Conservation (phyloP, 1,140 invertebrate genomes). For the Zaprionus taronus region DNA sequence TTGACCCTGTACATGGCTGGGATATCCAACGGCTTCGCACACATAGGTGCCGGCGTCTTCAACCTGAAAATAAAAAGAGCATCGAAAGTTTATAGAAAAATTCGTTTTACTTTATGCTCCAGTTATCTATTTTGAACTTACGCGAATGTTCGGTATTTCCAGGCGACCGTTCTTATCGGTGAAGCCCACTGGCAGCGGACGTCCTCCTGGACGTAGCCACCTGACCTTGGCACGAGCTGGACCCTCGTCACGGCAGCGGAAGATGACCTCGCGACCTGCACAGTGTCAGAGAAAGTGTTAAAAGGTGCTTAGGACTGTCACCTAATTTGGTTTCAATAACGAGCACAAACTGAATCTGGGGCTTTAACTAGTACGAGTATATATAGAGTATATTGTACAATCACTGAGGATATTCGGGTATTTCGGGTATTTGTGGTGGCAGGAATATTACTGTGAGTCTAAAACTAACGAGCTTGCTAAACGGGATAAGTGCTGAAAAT, state of each 20-base stretch:
- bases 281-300: conserved; percentile 24
- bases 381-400: neutral
- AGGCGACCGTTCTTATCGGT: conserved; percentile 90
- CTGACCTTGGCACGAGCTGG: conserved; percentile 89
- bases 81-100: conserved; percentile 26
- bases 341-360: neutral
- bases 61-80: conserved; percentile 85
- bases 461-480: conserved; percentile 33
- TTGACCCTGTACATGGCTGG: conserved; percentile 84
- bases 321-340: neutral
- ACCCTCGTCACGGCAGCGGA: conserved; percentile 96
- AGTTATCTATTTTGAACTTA: conserved; percentile 72
- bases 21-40: conserved; percentile 91
- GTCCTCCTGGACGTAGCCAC: conserved; percentile 90
- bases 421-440: conserved; percentile 1
- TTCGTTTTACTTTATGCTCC: neutral
- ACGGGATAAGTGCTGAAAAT: conserved; percentile 30
- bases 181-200: conserved; percentile 89
- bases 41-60: conserved; percentile 92
- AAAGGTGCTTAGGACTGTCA: neutral
- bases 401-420: neutral
- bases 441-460: conserved; percentile 6
- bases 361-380: neutral
- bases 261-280: conserved; percentile 94
- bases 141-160: conserved; percentile 93